Evolutionary conservation across 2,888 invertebrate species (phyloP), one percentile per base, ranked within the genome.

Genomic region (Nephrotoma guestfalica): DNA sequence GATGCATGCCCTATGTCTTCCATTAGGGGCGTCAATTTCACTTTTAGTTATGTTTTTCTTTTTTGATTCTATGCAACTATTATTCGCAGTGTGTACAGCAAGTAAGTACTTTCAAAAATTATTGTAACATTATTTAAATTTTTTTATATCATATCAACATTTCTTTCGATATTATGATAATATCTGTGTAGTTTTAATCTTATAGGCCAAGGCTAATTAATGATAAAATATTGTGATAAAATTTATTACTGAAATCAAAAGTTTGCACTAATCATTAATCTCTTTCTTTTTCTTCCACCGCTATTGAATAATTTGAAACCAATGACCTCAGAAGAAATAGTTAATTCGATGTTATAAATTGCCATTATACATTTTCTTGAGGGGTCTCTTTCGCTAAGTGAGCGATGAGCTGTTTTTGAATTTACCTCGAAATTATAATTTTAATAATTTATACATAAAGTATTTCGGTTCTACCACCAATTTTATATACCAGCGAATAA

Each of bases 31-130:
- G 89, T 98, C 98, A 88, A 95, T 98, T 89, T 98, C 98, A 88
- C 93, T 99, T 88, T 95, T 99, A 88, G 95, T 99, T 90, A 99
- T 99, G 98, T 99, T 99, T 92, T 98, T 99, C 94, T 99, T 98
- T 93, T 99, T 99, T 91, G 99, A 99, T 93, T 98, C 98, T 87
- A 98, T 99, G 96, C 99, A 99, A 93, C 97, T 97, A 93, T 94
- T 96, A 89, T 98, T 96, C 93, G 98, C 97, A 88, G 97, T 98
- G 89, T 98, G 98, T 91, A 99, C 99, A 90, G 98, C 99, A 90
- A 97, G 98, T 98, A 92, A 95, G 96, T 94, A 86, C 6, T 57
- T 71, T 9, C 85, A 42, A 13, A 18, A 85, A 57, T 41, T 43
- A 47, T 47, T n/a, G 1, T 47, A 47, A 47, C n/a, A n/a, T n/a